phyloP scores from a whole-genome alignment of 2,888 invertebrate species.

The Ametastegia equiseti region DNA sequence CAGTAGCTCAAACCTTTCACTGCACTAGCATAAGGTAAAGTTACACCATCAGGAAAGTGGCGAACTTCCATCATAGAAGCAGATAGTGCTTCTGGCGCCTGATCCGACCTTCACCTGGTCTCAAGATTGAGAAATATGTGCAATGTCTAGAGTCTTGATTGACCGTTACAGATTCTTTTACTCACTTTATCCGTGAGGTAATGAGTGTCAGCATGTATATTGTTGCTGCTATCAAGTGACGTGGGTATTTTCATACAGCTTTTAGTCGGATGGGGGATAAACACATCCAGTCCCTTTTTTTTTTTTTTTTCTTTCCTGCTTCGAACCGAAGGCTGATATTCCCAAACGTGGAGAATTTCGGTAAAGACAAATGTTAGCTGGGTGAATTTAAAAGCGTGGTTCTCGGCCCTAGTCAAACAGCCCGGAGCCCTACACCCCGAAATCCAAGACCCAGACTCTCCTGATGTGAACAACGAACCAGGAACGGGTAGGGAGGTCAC shows the following conservation, averaged over 20 bases:
- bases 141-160: not conserved
- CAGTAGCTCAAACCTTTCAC: not conserved
- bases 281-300: not conserved
- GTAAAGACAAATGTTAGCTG: conserved; percentile 27
- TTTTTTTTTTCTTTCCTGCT: not conserved
- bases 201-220: not conserved
- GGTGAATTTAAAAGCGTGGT: conserved; percentile 10
- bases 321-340: not conserved
- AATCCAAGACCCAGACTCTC: not conserved
- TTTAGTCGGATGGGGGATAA: not conserved
- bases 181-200: not conserved
- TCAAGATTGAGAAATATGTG: too few relatives aligned
- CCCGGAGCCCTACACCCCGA: not conserved
- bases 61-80: not conserved
- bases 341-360: not conserved
- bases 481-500: not conserved
- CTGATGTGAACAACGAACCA: not conserved
- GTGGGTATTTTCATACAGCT: not conserved
- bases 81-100: too few relatives aligned
- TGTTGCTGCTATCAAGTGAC: not conserved
- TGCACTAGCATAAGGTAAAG: not conserved
- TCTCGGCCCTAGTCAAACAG: conserved; percentile 27
- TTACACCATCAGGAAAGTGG: not conserved
- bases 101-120: too few relatives aligned
- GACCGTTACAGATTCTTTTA: not conserved